Evolutionary conservation across 2,888 invertebrate genomes (phyloP).

Genomic region (Epirrhoe alternata): DNA sequence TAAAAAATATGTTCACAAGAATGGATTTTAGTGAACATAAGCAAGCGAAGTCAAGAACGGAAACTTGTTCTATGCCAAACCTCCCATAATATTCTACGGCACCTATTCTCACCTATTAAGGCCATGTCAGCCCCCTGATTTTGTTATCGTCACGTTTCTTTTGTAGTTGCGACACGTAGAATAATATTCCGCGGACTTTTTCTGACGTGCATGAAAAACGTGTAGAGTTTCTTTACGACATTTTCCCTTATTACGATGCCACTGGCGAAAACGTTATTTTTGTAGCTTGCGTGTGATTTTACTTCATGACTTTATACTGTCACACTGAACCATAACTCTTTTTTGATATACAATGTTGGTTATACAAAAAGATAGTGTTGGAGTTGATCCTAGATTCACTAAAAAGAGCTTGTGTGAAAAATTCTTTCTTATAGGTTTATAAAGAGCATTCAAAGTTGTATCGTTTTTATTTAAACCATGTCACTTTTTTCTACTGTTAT

Average conservation of each 20-base stretch:
- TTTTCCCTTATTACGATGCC: slow-evolving; percentile 31
- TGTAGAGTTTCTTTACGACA: slow-evolving; percentile 40
- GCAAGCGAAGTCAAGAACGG: not conserved
- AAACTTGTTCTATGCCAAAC: not conserved
- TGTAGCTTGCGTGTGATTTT: slow-evolving; percentile 22
- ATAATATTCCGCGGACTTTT: slow-evolving; percentile 33
- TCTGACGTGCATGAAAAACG: slow-evolving; percentile 40
- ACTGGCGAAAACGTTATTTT: slow-evolving; percentile 18
- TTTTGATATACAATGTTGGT: not conserved
- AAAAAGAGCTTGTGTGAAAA: too few species aligned
- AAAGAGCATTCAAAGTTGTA: too few species aligned
- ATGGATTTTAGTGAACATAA: too few species aligned
- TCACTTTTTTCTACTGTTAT: too few species aligned
- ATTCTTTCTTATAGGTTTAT: too few species aligned
- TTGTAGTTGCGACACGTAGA: slow-evolving; percentile 32
- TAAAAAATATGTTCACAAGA: too few species aligned
- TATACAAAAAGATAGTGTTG: too few species aligned
- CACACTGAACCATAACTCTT: not conserved
- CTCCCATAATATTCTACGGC: slow-evolving; percentile 5
- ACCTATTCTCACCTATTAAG: slow-evolving; percentile 28
- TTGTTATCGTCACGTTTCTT: slow-evolving; percentile 31
- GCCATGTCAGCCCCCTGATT: slow-evolving; percentile 30
- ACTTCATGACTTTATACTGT: slow-evolving; percentile 11
- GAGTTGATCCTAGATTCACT: too few species aligned
- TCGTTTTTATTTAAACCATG: too few species aligned